Percentiles rank a stretch among this genome's conserved stretches.
Conservation (phyloP, 37 sponge, comb jelly and placozoan genomes). For the Cliona cf. orientalis region DNA sequence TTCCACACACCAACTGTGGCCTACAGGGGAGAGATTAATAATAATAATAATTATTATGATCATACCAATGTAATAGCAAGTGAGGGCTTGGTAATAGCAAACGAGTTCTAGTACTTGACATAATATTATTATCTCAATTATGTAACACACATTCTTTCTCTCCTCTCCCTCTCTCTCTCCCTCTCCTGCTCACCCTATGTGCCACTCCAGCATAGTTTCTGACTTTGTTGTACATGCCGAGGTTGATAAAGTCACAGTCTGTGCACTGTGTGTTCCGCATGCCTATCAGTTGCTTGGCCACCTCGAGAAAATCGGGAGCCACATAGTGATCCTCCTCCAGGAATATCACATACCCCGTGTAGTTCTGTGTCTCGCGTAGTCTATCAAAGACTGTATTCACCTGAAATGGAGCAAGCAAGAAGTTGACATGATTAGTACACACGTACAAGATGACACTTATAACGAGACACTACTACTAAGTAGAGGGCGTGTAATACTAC, state of each 20-base stretch:
- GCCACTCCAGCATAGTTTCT: not conserved
- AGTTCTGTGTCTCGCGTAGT: slow-evolving; percentile 38
- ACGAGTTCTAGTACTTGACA: not conserved
- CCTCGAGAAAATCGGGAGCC: slow-evolving; percentile 75
- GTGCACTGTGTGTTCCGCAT: slow-evolving; percentile 40
- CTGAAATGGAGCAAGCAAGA: slow-evolving; percentile 8
- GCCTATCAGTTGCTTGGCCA: slow-evolving; percentile 41
- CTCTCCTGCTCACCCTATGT: slow-evolving; percentile 16
- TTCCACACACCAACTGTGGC: slow-evolving; percentile 50
- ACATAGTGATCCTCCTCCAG: slow-evolving; percentile 93
- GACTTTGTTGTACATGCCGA: slow-evolving; percentile 69
- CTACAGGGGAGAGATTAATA: slow-evolving; percentile 9
- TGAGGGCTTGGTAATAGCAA: not conserved
- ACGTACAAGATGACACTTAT: not conserved
- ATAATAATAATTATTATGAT: not conserved
- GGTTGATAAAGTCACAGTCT: slow-evolving; percentile 73
- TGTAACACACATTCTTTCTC: not conserved
- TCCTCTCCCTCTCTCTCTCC: not conserved
- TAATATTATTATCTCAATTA: not conserved
- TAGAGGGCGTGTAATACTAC: too few relatives aligned
- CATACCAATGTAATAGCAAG: not conserved
- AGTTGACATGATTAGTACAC: too few relatives aligned
- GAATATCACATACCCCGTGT: slow-evolving; percentile 74
- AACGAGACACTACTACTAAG: too few relatives aligned
- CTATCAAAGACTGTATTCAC: slow-evolving; percentile 83